Base-by-base conservation (phyloP, 2,888 invertebrate genomes). In the Sialis lutaria region DNA sequence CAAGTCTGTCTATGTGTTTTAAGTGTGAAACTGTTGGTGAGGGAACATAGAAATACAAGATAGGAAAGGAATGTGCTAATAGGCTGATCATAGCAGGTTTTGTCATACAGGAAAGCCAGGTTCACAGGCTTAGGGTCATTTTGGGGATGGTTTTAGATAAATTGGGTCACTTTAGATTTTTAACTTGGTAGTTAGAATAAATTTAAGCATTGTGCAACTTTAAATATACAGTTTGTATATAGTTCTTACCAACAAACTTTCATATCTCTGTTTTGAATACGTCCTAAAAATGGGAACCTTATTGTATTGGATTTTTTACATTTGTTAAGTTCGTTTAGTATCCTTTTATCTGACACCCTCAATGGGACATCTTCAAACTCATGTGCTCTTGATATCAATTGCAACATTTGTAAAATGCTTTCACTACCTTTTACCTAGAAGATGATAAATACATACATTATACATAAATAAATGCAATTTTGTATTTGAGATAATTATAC, bases 241-340 rank as follows among this genome's bases (percentile, higher is more conserved):
- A 22, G n/a, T 13, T 54, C 61, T 68, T 68, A 80, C 81, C 80
- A 80, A 58, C 77, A 82, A n/a, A 83, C 70, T 64, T 87, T 87
- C 78, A 82, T 80, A 54, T 79, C 75, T 45, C 72, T 64, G 1
- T 75, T 78, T 57, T 69, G 78, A 41, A 87, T 79, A 62, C 74
- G 79, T 41, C 83, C 84, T 51, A 71, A 70, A 60, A 85, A 68
- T 1, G 82, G 79, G 62, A 74, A 84, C 6, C 84, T 68, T 49
- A 83, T 77, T 1, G 75, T 73, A 48, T 66, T 57, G 50, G 62
- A 63, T 43, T 63, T 60, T 54, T 73, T 74, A 56, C 74, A 75
- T 55, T 75, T 75, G 59, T 85, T 84, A 5, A 87, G 64, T 1
- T 71, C 60, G 59, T 87, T 87, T 37, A 87, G 66, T 31, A 68